A percentile compares a stretch with the other conserved stretches of the same genome.
phyloP scores from a whole-genome alignment of 2,797 vertebrate genomes.

The Sarcophilus harrisii region DNA sequence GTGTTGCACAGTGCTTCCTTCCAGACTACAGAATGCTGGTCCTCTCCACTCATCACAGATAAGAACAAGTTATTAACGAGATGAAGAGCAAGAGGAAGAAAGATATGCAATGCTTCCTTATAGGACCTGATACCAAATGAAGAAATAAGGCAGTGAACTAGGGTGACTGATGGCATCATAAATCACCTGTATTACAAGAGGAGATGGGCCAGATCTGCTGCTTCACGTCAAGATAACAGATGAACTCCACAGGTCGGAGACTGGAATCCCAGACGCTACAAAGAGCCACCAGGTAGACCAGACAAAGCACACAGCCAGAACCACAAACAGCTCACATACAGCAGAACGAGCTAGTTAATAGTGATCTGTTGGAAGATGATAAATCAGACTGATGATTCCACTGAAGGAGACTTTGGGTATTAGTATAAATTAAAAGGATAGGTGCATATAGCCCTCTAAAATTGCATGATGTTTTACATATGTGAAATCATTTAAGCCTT shows the following conservation, averaged over 20 bases:
- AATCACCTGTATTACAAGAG: not conserved
- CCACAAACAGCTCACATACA: not conserved
- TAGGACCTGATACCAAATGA: not conserved
- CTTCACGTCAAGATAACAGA: not conserved
- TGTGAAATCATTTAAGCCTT: not conserved
- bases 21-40: not conserved
- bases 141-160: not conserved
- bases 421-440: not conserved
- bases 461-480: not conserved
- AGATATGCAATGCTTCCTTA: constrained; percentile 5
- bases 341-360: not conserved
- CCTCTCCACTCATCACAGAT: not conserved
- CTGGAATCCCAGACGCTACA: not conserved
- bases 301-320: not conserved
- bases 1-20: not conserved
- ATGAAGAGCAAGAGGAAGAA: not conserved
- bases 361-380: not conserved
- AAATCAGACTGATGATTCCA: not conserved
- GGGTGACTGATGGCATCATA: constrained; percentile 10
- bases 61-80: not conserved
- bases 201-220: not conserved
- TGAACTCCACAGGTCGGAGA: not conserved
- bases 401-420: not conserved
- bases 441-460: not conserved
- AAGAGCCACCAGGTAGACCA: not conserved